A percentile compares a stretch with the other conserved stretches of the same genome.
phyloP scores from a whole-genome alignment of 2,888 invertebrate genomes.

The Oligia fasciuncula region DNA sequence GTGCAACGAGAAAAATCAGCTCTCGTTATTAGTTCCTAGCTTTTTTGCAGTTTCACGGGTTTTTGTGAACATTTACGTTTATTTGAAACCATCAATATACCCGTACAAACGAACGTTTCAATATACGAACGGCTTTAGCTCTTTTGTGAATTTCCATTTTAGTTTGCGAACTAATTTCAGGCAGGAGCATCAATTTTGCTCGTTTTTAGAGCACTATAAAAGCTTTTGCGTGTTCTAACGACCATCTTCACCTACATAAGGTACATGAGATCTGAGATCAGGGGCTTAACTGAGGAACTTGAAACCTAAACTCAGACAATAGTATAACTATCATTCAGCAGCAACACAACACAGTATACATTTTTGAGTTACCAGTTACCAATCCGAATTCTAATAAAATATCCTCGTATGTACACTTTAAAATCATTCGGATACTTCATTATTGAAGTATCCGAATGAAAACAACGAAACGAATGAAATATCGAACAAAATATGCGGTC shows the following conservation, averaged over 20 bases:
- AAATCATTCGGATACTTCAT: too few species aligned
- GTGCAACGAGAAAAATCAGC: neutral
- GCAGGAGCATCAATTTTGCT: constrained; percentile 3
- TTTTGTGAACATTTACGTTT: neutral
- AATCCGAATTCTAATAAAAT: constrained; percentile 37
- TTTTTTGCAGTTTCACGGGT: constrained; percentile 1
- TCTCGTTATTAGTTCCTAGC: neutral
- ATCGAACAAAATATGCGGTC: constrained; percentile 52
- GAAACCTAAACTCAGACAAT: neutral
- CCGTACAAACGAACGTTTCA: constrained; percentile 15
- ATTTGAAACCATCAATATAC: constrained; percentile 21
- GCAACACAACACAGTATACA: neutral
- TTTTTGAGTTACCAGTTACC: constrained; percentile 11
- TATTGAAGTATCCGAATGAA: constrained; percentile 45
- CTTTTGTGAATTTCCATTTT: constrained; percentile 8
- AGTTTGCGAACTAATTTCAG: constrained; percentile 16
- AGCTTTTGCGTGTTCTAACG: constrained; percentile 41
- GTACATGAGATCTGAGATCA: constrained; percentile 39
- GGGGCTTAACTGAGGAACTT: constrained; percentile 2
- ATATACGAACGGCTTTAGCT: neutral
- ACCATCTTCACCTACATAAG: constrained; percentile 2
- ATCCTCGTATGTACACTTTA: constrained; percentile 23
- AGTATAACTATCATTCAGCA: neutral
- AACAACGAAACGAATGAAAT: constrained; percentile 49
- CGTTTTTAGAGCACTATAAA: constrained; percentile 25